Percentiles rank a stretch among this genome's conserved stretches.
Conservation (phyloP, 1,140 invertebrate species). For the Luehdorfia chinensis region DNA sequence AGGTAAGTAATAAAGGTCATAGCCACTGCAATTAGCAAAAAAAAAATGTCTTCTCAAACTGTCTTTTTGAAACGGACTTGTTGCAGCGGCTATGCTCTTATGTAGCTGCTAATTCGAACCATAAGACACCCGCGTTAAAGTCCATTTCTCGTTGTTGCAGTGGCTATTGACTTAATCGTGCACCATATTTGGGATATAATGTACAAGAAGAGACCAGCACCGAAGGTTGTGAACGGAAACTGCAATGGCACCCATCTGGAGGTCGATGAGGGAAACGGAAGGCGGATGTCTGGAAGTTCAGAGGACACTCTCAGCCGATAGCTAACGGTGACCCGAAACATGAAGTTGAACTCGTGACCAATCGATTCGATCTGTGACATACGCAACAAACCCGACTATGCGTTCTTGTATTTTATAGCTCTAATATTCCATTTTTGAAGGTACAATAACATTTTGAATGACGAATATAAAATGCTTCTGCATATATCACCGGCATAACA, state of each 20-base stretch:
- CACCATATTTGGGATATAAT: conserved; percentile 98
- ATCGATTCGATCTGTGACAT: neutral
- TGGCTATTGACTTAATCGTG: conserved; percentile 99
- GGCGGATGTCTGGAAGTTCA: conserved; percentile 59
- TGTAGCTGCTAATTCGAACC: conserved; percentile 54
- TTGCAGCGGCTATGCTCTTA: conserved; percentile 73
- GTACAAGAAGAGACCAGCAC: conserved; percentile 79
- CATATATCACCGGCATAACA: neutral
- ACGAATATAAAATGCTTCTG: neutral
- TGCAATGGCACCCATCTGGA: conserved; percentile 76
- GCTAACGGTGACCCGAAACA: conserved; percentile 15
- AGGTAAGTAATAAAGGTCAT: conserved; percentile 61
- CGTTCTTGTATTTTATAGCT: too few species aligned
- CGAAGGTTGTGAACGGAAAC: conserved; percentile 35
- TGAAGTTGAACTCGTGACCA: neutral
- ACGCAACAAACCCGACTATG: too few species aligned
- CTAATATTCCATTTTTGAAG: too few species aligned
- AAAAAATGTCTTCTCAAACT: conserved; percentile 9
- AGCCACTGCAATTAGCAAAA: conserved; percentile 70
- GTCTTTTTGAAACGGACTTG: conserved; percentile 21
- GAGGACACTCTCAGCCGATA: conserved; percentile 75
- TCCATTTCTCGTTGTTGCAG: conserved; percentile 85
- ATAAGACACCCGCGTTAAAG: conserved; percentile 31
- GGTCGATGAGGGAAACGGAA: conserved; percentile 43
- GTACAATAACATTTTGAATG: too few species aligned